These are phyloP conservation scores for Chrysochloris asiatica DNA, from an alignment of 2,113 vertebrate genomes.

Conservation along the genomic window DNA sequence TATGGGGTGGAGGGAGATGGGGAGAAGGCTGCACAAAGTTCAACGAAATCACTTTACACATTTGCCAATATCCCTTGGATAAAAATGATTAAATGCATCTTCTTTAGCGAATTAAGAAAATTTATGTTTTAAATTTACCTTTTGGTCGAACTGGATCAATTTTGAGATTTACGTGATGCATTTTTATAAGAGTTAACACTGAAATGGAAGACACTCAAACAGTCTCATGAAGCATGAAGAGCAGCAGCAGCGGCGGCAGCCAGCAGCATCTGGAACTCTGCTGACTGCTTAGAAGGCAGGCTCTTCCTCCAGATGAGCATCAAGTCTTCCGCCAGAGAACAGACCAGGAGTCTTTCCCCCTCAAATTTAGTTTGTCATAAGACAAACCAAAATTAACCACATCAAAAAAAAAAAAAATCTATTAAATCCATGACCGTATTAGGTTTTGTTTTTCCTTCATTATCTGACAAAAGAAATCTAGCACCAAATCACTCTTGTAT, in stretches of 20 bases:
- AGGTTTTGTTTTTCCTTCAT: conserved; percentile 52
- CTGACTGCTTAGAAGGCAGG: no score
- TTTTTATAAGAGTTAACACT: conserved; percentile 56
- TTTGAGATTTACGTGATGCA: conserved; percentile 40
- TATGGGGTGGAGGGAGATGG: background rate
- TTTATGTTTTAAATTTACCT: conserved; percentile 42
- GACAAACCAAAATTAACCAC: background rate
- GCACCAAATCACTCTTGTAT: conserved; percentile 58
- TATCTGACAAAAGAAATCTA: conserved; percentile 61
- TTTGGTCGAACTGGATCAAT: conserved; percentile 39
- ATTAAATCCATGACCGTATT: conserved; percentile 58
- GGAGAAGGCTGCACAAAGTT: conserved; percentile 55
- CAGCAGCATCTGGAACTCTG: no score
- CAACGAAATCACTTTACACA: conserved; percentile 74
- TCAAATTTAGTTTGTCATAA: no score
- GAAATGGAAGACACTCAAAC: conserved; percentile 59
- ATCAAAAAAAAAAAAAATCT: conserved; percentile 13
- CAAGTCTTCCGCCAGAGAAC: conserved; percentile 42
- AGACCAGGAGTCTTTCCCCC: background rate
- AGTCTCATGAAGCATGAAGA: conserved; percentile 72
- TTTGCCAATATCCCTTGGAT: background rate
- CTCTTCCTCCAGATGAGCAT: background rate
- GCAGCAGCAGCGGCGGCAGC: conserved; percentile 47
- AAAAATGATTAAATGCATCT: conserved; percentile 68
- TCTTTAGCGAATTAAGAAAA: conserved; percentile 78